Conservation (phyloP, 2,888 invertebrate genomes). For the Scaptomyza caliginosa region DNA sequence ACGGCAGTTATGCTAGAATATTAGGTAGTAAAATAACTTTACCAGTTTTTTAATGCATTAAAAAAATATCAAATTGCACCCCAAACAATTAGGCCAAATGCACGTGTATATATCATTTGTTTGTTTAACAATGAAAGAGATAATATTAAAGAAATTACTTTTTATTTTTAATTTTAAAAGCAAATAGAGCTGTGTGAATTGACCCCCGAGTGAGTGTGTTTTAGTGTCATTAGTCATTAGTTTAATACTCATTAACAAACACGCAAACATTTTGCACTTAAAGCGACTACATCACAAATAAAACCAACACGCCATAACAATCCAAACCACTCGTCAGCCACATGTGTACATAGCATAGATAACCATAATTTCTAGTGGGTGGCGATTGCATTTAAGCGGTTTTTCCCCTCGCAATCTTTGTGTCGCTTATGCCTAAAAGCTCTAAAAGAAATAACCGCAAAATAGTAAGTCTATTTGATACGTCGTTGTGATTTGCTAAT, state of each 20-base stretch:
- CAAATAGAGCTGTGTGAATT: constrained; percentile 6
- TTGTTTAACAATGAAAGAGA: not conserved
- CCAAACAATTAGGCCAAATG: too few relatives aligned
- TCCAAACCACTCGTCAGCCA: not conserved
- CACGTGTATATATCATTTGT: not conserved
- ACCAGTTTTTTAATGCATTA: too few relatives aligned
- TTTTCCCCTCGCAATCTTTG: constrained; percentile 17
- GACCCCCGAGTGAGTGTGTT: constrained; percentile 2
- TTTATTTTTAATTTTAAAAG: not conserved
- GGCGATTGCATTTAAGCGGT: constrained; percentile 11
- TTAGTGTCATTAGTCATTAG: constrained; percentile 49
- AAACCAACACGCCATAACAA: constrained; percentile 2
- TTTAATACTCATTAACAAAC: constrained; percentile 37
- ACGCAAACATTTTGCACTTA: constrained; percentile 40
- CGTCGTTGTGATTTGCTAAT: constrained; percentile 10
- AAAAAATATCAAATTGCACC: too few relatives aligned
- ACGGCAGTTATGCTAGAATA: too few relatives aligned
- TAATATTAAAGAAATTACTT: too few relatives aligned
- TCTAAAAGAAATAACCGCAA: not conserved
- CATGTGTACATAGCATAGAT: not conserved
- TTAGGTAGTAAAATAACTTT: too few relatives aligned
- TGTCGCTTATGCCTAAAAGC: not conserved
- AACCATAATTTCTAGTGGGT: not conserved
- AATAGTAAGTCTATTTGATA: constrained; percentile 28
- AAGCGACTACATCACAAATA: constrained; percentile 4